Evolutionary conservation across 2,113 vertebrate genomes (phyloP).

Genomic region (Lates calcarifer): DNA sequence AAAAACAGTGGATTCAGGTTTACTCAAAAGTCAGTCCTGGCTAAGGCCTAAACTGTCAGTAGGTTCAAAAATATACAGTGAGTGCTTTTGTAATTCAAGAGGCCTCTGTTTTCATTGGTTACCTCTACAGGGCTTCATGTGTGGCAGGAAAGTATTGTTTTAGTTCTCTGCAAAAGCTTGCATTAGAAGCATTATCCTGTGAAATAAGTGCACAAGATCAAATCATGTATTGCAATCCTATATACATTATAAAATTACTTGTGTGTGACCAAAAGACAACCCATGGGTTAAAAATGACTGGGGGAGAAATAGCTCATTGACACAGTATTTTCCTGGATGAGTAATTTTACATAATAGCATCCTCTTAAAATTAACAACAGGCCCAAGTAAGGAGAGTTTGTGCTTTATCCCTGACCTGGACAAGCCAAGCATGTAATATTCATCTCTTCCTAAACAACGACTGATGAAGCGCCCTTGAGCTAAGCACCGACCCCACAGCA

Average conservation of each 20-base stretch:
- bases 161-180: background rate
- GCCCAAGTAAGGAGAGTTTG: background rate
- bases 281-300: conserved; percentile 11
- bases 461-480: conserved; percentile 76
- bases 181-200: background rate
- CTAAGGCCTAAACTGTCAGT: conserved; percentile 29
- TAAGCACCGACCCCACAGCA: conserved; percentile 65
- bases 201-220: background rate
- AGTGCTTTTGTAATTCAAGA: conserved; percentile 11
- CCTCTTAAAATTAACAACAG: conserved; percentile 20
- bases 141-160: background rate
- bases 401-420: conserved; percentile 32
- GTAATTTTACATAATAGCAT: conserved; percentile 21
- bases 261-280: background rate
- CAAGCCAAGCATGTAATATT: conserved; percentile 49
- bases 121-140: background rate
- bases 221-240: background rate
- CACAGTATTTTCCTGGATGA: conserved; percentile 18
- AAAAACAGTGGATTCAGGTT: conserved; percentile 48
- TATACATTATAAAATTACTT: background rate
- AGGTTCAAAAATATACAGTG: conserved; percentile 2
- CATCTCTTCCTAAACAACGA: conserved; percentile 47
- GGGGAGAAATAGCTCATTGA: conserved; percentile 15
- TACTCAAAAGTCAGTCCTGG: conserved; percentile 15
- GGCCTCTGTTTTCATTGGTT: background rate